Evolutionary conservation across 2,888 invertebrate species (phyloP), one percentile per base, ranked within the genome.

Genomic region (Antitype chi): DNA sequence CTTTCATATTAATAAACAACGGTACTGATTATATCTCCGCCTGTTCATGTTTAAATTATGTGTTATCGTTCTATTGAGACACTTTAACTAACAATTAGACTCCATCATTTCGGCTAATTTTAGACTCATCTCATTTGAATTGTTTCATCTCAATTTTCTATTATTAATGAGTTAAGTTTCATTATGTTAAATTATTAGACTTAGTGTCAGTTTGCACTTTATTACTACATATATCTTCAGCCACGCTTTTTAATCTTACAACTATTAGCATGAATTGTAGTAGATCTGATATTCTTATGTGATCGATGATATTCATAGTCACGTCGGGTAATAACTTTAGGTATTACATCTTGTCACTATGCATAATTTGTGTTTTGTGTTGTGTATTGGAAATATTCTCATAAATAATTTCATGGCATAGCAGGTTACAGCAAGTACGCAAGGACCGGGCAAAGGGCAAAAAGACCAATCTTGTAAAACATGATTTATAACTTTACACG

Each of bases 1-100:
- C 78, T 85, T 87, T 85, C 77, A 57, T 82, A 77, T 72, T 72
- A 80, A 82, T 85, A 78, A 87, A 78, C 67, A 75, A 63, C 66
- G 13, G 32, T 11, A 62, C 63, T 76, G 82, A 88, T 87, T 70
- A 47, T 73, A 87, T 87, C 85, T 81, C 13, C n/a, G 55, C 52
- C 25, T 64, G n/a, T 82, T 80, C 43, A 73, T 74, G 66, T 78
- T 78, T 76, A 80, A 85, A 78, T 78, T 53, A 70, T 70, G 66
- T 77, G 60, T 80, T 88, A 88, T 88, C 74, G 59, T 38, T 78
- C 25, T n/a, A 78, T 87, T 71, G 23, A 70, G 63, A 71, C 70
- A 66, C 47, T 78, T 86, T 78, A 63, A 68, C 62, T 74, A 66
- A 85, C 76, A 81, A 83, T 87, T 85, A 87, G 64, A 63, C 59